Percentiles rank a stretch among this genome's conserved stretches.
Evolutionary conservation across 2,888 invertebrate species (phyloP).

Genomic region (Tipula vernalis): DNA sequence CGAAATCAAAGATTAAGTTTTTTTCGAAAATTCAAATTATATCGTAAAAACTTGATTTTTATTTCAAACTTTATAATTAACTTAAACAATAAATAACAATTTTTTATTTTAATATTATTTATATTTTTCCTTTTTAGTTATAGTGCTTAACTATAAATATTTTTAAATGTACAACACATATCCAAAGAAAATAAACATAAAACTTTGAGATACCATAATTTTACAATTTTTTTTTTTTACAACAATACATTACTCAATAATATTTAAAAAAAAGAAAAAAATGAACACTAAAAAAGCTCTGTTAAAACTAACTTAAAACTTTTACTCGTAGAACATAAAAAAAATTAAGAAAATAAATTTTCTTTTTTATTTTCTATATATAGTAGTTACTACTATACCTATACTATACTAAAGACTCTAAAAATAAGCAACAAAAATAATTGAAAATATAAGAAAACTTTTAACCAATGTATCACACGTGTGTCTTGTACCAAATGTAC

Average conservation of each 20-base stretch:
- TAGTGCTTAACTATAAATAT: neutral
- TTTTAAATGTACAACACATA: neutral
- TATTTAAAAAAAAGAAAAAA: neutral
- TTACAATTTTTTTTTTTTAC: neutral
- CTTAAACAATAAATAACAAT: neutral
- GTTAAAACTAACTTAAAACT: neutral
- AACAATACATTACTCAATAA: neutral
- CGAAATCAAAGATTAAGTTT: neutral
- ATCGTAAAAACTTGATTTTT: neutral
- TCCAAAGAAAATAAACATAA: neutral
- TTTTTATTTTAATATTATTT: neutral
- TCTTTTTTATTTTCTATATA: neutral
- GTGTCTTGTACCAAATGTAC: neutral
- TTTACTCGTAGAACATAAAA: neutral
- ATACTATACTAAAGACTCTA: neutral
- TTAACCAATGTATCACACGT: neutral
- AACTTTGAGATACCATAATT: neutral
- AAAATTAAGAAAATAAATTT: neutral
- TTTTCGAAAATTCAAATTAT: neutral
- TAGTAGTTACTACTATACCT: neutral
- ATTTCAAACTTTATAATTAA: neutral
- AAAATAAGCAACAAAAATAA: neutral
- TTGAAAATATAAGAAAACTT: slow-evolving; percentile 4
- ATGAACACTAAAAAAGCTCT: neutral
- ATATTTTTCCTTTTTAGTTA: neutral